Evolutionary conservation across 2,113 vertebrate genomes (phyloP), one percentile per base, ranked within the genome.

Genomic region (Perognathus longimembris): DNA sequence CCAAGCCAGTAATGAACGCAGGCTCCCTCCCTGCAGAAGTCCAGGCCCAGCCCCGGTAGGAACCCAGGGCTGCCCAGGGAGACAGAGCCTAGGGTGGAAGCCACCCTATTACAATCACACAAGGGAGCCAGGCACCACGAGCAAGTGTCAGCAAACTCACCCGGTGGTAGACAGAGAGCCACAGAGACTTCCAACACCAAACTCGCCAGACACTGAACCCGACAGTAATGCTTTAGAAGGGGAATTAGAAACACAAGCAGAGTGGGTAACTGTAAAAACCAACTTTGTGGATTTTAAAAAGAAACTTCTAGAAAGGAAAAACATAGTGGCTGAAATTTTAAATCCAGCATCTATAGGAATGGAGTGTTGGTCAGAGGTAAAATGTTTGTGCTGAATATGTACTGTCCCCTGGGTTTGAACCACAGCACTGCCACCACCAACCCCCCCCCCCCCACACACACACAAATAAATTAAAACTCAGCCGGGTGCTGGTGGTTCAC

Each of bases 21-120:
- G 67, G 24, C n/a, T 96, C 50, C 91, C 84, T 76, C 50, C 91
- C 84, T 76, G 95, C 86, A 89, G 67, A 88, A 92, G 76, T 73
- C 63, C 5, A 9, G 12, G 57, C 57, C 86, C 79, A 84, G 87
- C 71, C 32, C 34, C 69, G 40, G 63, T 45, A 67, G 67, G 57
- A 90, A 87, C 76, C 61, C 36, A 96, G 38, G 76, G 67, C 26
- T 17, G 42, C 36, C 70, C 71, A 50, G 17, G 28, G 10, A 28
- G 50, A 30, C 7, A 42, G 9, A 54, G 34, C 45, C 3, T 10
- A 54, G 28, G 28, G 20, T 18, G 18, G 32, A 74, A 4, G 40
- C 36, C 20, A 11, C 34, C 8, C n/a, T n/a, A 24, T 26, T 38
- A 40, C 36, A 40, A 24, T 5, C 42, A 61, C 40, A n/a, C 36